A percentile compares a stretch with the other conserved stretches of the same genome.
Conservation (phyloP, 2,113 vertebrate species). For the Hipposideros armiger region DNA sequence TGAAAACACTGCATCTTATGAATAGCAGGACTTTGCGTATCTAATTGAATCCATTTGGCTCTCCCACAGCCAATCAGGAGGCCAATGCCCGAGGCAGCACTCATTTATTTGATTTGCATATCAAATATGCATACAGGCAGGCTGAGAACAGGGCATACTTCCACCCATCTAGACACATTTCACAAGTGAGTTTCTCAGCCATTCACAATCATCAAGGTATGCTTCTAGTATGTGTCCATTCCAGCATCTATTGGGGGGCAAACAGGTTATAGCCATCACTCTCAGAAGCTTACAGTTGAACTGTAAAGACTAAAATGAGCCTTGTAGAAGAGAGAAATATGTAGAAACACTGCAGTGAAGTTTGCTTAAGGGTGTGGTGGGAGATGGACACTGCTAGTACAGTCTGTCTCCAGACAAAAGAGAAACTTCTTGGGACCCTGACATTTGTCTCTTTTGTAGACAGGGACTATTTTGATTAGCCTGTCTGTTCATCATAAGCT, state of each 20-base stretch:
- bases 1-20: conserved; percentile 45
- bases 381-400: background rate
- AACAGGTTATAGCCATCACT: background rate
- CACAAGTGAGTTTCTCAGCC: conserved; percentile 13
- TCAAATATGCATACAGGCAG: conserved; percentile 9
- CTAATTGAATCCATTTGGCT: conserved; percentile 29
- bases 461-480: background rate
- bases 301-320: background rate
- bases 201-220: background rate
- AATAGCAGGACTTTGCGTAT: conserved; percentile 29
- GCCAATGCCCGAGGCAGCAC: background rate
- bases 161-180: background rate
- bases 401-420: background rate
- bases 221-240: background rate
- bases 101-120: conserved; percentile 49
- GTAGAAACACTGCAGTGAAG: background rate
- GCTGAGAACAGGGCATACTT: background rate
- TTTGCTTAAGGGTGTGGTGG: background rate
- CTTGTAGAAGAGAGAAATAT: background rate
- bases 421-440: background rate
- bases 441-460: background rate
- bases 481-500: background rate
- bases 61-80: conserved; percentile 39
- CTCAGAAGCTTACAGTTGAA: background rate
- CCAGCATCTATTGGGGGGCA: background rate